Percentiles rank a stretch among this genome's conserved stretches.
Conservation (phyloP, 2,797 vertebrate genomes). For the Scolopax bukidnonensis region DNA sequence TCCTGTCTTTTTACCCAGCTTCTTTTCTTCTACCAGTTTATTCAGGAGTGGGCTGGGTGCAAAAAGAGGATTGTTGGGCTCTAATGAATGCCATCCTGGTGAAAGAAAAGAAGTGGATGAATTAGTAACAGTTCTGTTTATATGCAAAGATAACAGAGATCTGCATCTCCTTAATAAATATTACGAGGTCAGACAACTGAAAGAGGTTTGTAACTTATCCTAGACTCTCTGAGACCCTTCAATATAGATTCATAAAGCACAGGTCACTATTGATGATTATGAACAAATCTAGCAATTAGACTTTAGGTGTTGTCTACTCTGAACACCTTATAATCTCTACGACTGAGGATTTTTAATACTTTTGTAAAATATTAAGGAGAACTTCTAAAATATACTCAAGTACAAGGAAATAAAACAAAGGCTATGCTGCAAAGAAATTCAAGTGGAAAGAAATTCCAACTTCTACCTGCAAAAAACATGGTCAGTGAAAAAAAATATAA, state of each 20-base stretch:
- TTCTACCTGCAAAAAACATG: accelerated
- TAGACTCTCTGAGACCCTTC: not conserved
- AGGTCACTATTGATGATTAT: not conserved
- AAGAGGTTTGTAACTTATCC: not conserved
- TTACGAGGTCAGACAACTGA: not conserved
- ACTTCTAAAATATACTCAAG: not conserved
- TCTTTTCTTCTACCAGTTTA: conserved; percentile 92
- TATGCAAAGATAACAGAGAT: not conserved
- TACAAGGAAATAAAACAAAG: not conserved
- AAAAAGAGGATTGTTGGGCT: conserved; percentile 87
- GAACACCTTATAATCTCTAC: not conserved
- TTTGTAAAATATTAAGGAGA: not conserved
- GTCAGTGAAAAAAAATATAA: not conserved
- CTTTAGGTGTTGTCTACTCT: not conserved
- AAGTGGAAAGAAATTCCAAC: not conserved
- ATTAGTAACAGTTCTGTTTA: not conserved
- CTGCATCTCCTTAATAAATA: not conserved
- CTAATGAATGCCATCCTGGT: conserved; percentile 88
- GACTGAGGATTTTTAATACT: not conserved
- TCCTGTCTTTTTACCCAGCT: conserved; percentile 91
- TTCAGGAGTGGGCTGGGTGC: conserved; percentile 83
- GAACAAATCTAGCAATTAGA: not conserved
- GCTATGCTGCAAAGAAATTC: not conserved
- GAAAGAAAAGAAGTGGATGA: not conserved
- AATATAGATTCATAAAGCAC: not conserved